Evolutionary conservation across 2,888 invertebrate species (phyloP), one percentile per base, ranked within the genome.

Genomic region (Incurvaria masculella): DNA sequence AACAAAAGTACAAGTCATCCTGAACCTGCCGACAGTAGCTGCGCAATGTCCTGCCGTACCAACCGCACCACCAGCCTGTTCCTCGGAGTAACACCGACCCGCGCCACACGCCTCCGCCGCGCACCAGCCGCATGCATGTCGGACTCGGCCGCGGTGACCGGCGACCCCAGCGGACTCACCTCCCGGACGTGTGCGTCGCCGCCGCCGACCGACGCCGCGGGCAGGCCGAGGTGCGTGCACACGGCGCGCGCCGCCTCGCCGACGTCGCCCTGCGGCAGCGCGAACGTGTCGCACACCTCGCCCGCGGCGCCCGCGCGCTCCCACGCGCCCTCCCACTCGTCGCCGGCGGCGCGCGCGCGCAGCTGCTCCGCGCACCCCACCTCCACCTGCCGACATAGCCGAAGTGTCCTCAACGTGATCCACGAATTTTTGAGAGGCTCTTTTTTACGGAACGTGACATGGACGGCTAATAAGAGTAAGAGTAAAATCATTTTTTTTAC

Each of bases 281-380:
- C 90, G 65, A 93, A 99, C 0, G 97, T 97, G 58, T 98, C 97
- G 57, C 94, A 94, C 8, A 91, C 82, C 73, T 95, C 94, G 0
- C 83, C 81, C 14, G 81, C 81, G 10, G 74, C 76, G 0, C 86
- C 80, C 0, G 87, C 83, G 39, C 87, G 81, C 46, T 91, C 91
- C 91, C 93, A 94, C n/a, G 86, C 84, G 3, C 86, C 83, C 14
- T 82, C 83, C 65, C 72, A 76, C 21, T 73, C 72, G 21, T 48
- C 48, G 0, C 61, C 56, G 0, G 64, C 69, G 0, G 63, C 63
- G 41, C 69, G 56, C 0, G 69, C 64, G 17, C 72, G 56, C 1
- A 76, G 68, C 51, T 78, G 78, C 53, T 78, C 78, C 0, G 70
- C 57, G 42, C 69, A 71, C 8, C 66, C 68, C 55, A 76, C 69